Evolutionary conservation across 2,888 invertebrate genomes (phyloP), one percentile per base, ranked within the genome.

Genomic region (Aricia artaxerxes): DNA sequence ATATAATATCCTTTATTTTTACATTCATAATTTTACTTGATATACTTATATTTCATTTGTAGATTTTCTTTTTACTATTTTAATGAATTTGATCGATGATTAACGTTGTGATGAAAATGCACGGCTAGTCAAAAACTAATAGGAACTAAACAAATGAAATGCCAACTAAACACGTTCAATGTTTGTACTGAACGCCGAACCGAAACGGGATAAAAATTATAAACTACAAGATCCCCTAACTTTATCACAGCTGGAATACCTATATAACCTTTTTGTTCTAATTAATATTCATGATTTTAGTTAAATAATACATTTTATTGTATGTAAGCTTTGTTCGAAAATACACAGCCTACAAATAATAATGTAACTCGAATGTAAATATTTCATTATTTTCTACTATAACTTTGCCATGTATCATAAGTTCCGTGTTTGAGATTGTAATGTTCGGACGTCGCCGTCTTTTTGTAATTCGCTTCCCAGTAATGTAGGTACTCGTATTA

Each of bases 401-500:
- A 76, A 31, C 31, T 76, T 53, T 76, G 76, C 76, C 76, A 76
- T 76, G 76, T 76, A 76, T 76, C 53, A 35, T 76, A 76, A 76
- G 76, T 76, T 76, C 53, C 38, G 13, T 53, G 9, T 64, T 78
- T 80, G 77, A 73, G 73, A 81, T 73, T 73, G 60, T 61, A 78
- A 79, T 80, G 80, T 79, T 82, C 82, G 82, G 82, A 79, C 82
- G 82, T 82, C 82, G 80, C 82, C 82, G 82, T 81, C 82, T 82
- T 64, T 61, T 79, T 72, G 75, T 53, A 78, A 78, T 72, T 40
- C n/a, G 73, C 57, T 57, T 76, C 76, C 76, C 76, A 76, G 76
- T 76, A 53, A 76, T 73, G 49, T 49, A 75, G 13, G 53, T 31
- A 31, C 53, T 53, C 35, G 76, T 76, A 76, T 76, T 76, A 76